Evolutionary conservation across 2,797 vertebrate genomes (phyloP).

Genomic region (Eleutherodactylus coqui): DNA sequence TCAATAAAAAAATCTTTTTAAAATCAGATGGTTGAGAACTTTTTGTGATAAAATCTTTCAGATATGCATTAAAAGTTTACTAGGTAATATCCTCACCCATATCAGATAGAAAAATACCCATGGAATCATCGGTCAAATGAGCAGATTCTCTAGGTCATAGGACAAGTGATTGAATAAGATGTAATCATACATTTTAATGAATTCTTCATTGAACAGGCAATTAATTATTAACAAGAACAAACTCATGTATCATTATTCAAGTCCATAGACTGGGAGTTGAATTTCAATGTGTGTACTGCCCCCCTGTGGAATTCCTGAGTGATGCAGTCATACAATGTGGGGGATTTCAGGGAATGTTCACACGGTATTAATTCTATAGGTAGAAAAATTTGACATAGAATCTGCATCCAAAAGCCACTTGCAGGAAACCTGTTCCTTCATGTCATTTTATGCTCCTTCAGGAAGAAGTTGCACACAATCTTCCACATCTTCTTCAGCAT

Average conservation of each 20-base stretch:
- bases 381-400: too few relatives aligned
- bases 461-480: too few relatives aligned
- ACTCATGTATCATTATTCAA: constrained; percentile 13
- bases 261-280: background rate
- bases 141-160: constrained; percentile 41
- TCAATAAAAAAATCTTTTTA: background rate
- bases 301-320: constrained; percentile 43
- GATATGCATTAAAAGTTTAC: constrained; percentile 15
- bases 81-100: constrained; percentile 2
- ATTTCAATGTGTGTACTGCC: constrained; percentile 44
- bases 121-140: constrained; percentile 20
- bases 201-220: constrained; percentile 53
- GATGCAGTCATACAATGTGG: constrained; percentile 9
- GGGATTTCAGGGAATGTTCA: too few relatives aligned
- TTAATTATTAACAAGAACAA: constrained; percentile 55
- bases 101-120: background rate
- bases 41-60: background rate
- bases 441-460: too few relatives aligned
- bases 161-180: constrained; percentile 48
- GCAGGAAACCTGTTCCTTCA: too few relatives aligned
- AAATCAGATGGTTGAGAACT: background rate
- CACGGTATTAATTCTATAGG: too few relatives aligned
- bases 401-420: too few relatives aligned
- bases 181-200: constrained; percentile 58
- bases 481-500: too few relatives aligned